Conservation (phyloP, 2,888 invertebrate genomes). For the Maniola hyperantus region DNA sequence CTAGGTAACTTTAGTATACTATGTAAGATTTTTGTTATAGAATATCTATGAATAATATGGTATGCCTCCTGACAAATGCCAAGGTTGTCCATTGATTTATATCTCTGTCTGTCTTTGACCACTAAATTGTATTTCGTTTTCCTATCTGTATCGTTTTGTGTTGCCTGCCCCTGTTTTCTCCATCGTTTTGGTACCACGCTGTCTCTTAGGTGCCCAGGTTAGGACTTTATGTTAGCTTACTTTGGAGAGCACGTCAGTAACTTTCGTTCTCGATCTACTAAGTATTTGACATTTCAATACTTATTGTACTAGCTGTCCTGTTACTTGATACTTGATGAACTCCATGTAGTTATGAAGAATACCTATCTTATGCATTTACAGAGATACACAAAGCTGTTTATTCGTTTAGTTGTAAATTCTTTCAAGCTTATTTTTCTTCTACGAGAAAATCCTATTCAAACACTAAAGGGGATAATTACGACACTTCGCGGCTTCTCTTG, state of each 20-base stretch:
- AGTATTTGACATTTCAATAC: neutral
- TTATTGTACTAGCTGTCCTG: neutral
- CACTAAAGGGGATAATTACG: constrained; percentile 68
- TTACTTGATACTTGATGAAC: neutral
- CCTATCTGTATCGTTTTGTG: too few species aligned
- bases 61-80: too few species aligned
- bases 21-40: too few species aligned
- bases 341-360: neutral
- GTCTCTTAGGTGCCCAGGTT: too few species aligned
- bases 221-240: too few species aligned
- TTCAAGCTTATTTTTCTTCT: constrained; percentile 21
- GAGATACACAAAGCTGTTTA: neutral
- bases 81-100: too few species aligned
- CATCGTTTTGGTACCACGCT: too few species aligned
- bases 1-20: neutral
- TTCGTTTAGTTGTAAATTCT: neutral
- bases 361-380: neutral
- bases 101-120: too few species aligned
- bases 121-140: too few species aligned
- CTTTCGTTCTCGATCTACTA: neutral
- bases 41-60: too few species aligned
- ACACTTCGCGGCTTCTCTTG: constrained; percentile 76
- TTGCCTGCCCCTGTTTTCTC: too few species aligned
- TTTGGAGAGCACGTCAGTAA: too few species aligned
- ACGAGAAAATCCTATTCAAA: constrained; percentile 37